phyloP scores from a whole-genome alignment of 2,888 invertebrate species.

The Leptinotarsa tumamoca region DNA sequence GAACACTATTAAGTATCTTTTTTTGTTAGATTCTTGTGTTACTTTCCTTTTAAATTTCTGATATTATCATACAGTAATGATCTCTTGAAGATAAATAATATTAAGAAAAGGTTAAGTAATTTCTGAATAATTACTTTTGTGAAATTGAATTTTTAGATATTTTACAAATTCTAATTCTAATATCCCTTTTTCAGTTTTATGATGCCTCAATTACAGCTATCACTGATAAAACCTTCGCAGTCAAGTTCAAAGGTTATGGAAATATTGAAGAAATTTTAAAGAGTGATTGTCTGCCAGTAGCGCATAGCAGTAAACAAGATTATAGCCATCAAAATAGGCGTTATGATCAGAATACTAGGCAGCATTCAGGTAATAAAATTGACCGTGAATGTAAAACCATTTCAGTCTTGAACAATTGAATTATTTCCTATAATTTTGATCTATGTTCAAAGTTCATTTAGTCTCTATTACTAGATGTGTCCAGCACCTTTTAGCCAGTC shows the following conservation, averaged over 20 bases:
- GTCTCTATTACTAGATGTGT: neutral
- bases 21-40: too few species aligned
- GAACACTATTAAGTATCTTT: too few species aligned
- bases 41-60: too few species aligned
- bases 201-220: constrained; percentile 85
- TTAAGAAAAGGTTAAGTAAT: neutral
- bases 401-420: too few species aligned
- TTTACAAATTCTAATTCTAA: too few species aligned
- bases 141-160: too few species aligned
- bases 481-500: too few species aligned
- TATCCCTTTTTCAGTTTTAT: constrained; percentile 74
- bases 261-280: constrained; percentile 91
- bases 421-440: too few species aligned
- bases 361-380: constrained; percentile 43
- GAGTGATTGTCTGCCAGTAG: constrained; percentile 81
- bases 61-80: too few species aligned
- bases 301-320: constrained; percentile 42
- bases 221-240: constrained; percentile 86
- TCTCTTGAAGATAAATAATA: too few species aligned
- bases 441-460: too few species aligned
- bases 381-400: neutral
- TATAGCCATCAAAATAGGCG: constrained; percentile 40
- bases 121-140: constrained; percentile 22
- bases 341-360: constrained; percentile 39
- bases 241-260: constrained; percentile 88